Base-by-base conservation (phyloP, 2,888 invertebrate species). In the Resseliella maxima region DNA sequence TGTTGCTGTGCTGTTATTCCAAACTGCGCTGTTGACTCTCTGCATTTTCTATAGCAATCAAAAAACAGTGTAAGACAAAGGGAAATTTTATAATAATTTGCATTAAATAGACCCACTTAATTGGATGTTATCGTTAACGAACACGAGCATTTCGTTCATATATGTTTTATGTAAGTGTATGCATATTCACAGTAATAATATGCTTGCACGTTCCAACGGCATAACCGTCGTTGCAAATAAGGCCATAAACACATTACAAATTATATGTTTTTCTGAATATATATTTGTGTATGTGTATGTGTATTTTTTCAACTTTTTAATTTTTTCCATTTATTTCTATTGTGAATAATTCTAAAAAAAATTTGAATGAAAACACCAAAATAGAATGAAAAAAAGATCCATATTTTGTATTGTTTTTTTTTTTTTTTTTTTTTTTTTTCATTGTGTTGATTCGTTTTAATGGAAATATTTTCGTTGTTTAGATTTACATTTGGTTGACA, bases 71-170 rank as follows among this genome's bases (percentile, higher is more conserved):
- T 18, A 50, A 50, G 50, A 50, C 50, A 50, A 50, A 50, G 50
- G 50, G 50, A 50, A 50, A 8, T 50, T 21, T 50, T 50, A 50
- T 59, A 59, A 59, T 24, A 59, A 59, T 59, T 59, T 59, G 59
- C 59, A 59, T 59, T 59, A 24, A 59, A 59, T 59, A 59, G 24
- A 24, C 27, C 59, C 27, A 59, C 59, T 59, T 59, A 59, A 59
- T 59, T 59, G 59, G 59, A 59, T 59, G 59, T 59, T 59, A 59
- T 59, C 59, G 27, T 27, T 59, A 59, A 59, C 24, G 27, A 59
- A 59, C 59, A 59, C 24, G 59, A 59, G 59, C 59, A 59, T 59
- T 59, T 59, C 24, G 59, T n/a, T 24, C 59, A 12, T 59, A 24
- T 59, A 24, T 27, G 59, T 8, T 59, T 2, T 12, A n/a, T n/a